Base-by-base conservation (phyloP, 2,888 invertebrate species). In the Drosophila flavopinicola region DNA sequence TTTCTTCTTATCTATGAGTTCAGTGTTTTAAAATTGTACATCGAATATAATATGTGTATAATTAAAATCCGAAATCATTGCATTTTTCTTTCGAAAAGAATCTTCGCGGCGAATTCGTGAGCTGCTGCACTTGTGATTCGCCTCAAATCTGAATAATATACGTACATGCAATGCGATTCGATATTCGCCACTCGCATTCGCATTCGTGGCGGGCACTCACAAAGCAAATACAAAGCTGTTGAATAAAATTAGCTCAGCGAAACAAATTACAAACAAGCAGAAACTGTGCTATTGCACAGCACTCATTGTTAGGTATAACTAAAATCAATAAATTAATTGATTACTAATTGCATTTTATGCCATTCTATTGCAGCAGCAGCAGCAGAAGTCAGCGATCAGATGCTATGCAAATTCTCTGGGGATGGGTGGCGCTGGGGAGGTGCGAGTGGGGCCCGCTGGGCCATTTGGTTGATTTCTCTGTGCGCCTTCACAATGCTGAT, bases 31-130 rank as follows among this genome's bases (percentile, higher is more conserved):
- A 35, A 25, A 35, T 4, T 13, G 9, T 10, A 10, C 17, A 35
- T 17, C n/a, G n/a, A n/a, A 38, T 6, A 1, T 13, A 1, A 13
- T 24, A 13, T 5, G 6, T 1, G 4, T 2, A n/a, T 0, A 20
- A 23, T 38, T 0, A 4, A 0, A 23, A 38, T 20, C 15, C 6
- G 2, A 38, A 38, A 0, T 9, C 7, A 17, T 0, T n/a, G 7
- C 45, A 24, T 1, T 24, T 37, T 9, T 2, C 1, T 1, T 1
- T 20, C 27, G 20, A 29, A 30, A 45, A 27, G 39, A 60, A 23
- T 41, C 17, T 48, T 41, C 20, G 27, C 25, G 74, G 74, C 78
- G 78, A 77, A 77, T 73, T 63, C 6, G 11, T 20, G 25, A 41
- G 47, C 45, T 60, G 60, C 27, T 32, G 33, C 24, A 27, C 17